Base-by-base conservation (phyloP, 1,140 invertebrate species). In the Drosophila azteca region DNA sequence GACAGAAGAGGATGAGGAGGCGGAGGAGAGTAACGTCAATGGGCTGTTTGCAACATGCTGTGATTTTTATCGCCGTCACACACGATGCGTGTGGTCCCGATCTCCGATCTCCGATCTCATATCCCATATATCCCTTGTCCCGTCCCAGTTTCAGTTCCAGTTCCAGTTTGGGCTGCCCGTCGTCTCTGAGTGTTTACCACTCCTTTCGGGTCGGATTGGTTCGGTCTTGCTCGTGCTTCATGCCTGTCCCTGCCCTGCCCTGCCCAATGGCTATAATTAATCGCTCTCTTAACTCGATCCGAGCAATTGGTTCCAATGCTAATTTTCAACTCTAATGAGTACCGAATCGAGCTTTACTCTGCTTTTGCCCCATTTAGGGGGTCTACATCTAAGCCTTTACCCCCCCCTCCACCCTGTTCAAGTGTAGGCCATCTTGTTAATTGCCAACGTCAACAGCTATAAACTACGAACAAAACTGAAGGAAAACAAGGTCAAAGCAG, bases 51-150 rank as follows among this genome's bases (percentile, higher is more conserved):
- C 82, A 87, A 82, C 82, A 87, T 88, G 83, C 83, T 87, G 83
- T 87, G 83, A 87, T 87, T 87, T 87, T 87, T 87, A 87, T 88
- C 83, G 83, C 83, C 83, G 83, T 88, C 82, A 88, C 82, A 88
- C 66, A 88, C 83, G 75, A 72, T 51, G 75, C 73, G 83, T 87
- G 83, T 87, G 83, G 83, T 87, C 77, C 71, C 35, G 29, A 17
- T 39, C 59, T 31, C 68, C 46, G 54, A 35, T 44, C 53, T n/a
- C 15, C 11, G 22, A 52, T 65, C 59, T 24, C 35, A 51, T 24
- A 50, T 50, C 24, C 29, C 57, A 39, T 11, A 20, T n/a, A n/a
- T 65, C 64, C 78, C 66, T 59, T 54, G 67, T 64, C 60, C 74
- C 73, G 31, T 65, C 64, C 74, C 78, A 74, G 64, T 75, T 76